These are phyloP conservation scores for Zaprionus taronus DNA, from an alignment of 1,140 invertebrate species.

Conservation along the genomic window DNA sequence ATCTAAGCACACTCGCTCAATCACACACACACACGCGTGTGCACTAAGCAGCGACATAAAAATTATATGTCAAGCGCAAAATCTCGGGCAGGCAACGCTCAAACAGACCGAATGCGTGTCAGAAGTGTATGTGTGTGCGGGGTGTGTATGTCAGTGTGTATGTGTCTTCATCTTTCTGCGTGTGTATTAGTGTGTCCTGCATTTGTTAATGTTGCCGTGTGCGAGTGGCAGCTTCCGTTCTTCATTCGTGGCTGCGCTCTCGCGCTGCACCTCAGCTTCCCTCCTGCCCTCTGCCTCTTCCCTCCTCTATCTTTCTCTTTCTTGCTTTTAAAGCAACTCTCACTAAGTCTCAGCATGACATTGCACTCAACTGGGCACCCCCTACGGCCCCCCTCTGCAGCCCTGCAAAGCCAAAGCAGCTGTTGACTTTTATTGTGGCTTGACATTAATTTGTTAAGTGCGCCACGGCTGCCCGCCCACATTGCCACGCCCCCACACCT, in stretches of 20 bases:
- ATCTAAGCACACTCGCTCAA: neutral
- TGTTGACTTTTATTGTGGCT: constrained; percentile 83
- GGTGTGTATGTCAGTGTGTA: neutral
- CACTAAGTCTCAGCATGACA: constrained; percentile 59
- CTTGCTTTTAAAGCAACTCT: constrained; percentile 10
- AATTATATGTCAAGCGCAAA: constrained; percentile 76
- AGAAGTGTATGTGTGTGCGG: constrained; percentile 8
- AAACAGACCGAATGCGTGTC: constrained; percentile 41
- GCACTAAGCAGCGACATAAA: constrained; percentile 51
- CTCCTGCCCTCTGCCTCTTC: neutral
- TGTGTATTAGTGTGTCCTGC: constrained; percentile 12
- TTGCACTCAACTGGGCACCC: constrained; percentile 67
- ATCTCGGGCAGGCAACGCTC: constrained; percentile 53
- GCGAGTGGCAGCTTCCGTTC: constrained; percentile 50
- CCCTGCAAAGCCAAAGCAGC: constrained; percentile 60
- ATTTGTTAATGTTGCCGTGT: constrained; percentile 40
- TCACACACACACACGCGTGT: constrained; percentile 8
- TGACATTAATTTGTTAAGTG: constrained; percentile 83
- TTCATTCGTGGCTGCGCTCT: constrained; percentile 9
- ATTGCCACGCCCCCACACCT: constrained; percentile 9
- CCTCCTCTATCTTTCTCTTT: neutral
- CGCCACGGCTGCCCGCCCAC: constrained; percentile 43
- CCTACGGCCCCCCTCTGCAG: neutral
- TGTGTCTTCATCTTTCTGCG: constrained; percentile 1
- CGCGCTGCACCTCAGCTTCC: constrained; percentile 5